These are phyloP conservation scores for Argyresthia albistria DNA, from an alignment of 2,888 invertebrate species.

Conservation along the genomic window DNA sequence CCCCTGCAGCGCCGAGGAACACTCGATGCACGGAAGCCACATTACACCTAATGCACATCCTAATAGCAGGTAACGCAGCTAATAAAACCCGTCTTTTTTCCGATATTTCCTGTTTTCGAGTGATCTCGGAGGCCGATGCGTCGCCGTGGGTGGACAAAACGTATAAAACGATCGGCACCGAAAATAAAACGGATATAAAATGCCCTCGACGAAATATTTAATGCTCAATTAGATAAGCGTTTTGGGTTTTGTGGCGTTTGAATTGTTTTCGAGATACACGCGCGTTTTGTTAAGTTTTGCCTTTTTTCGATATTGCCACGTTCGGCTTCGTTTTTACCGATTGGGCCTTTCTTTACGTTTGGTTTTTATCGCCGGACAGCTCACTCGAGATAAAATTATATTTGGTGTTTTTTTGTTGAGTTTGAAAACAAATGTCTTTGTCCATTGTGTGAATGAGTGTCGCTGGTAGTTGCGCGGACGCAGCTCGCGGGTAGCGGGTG, in stretches of 20 bases:
- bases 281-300: conserved; percentile 10
- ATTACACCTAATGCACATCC: conserved; percentile 66
- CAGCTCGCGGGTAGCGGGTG: conserved; percentile 15
- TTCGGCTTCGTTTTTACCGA: conserved; percentile 28
- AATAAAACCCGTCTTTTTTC: conserved; percentile 64
- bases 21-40: conserved; percentile 56
- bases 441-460: conserved; percentile 53
- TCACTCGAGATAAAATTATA: conserved; percentile 56
- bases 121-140: conserved; percentile 50
- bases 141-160: conserved; percentile 67
- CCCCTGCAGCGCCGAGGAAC: conserved; percentile 48
- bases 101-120: conserved; percentile 65
- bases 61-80: conserved; percentile 67
- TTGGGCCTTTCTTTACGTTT: conserved; percentile 22
- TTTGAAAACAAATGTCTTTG: conserved; percentile 67
- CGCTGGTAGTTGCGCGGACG: conserved; percentile 8
- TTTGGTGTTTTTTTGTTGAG: conserved; percentile 48
- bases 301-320: neutral
- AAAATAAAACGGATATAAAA: conserved; percentile 68
- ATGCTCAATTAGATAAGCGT: conserved; percentile 71
- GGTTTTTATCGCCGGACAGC: conserved; percentile 43
- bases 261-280: conserved; percentile 51
- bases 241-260: conserved; percentile 63
- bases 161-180: conserved; percentile 57
- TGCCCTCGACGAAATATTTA: conserved; percentile 68